phyloP scores from a whole-genome alignment of 2,888 invertebrate species.

The Argyra leucocephala region DNA sequence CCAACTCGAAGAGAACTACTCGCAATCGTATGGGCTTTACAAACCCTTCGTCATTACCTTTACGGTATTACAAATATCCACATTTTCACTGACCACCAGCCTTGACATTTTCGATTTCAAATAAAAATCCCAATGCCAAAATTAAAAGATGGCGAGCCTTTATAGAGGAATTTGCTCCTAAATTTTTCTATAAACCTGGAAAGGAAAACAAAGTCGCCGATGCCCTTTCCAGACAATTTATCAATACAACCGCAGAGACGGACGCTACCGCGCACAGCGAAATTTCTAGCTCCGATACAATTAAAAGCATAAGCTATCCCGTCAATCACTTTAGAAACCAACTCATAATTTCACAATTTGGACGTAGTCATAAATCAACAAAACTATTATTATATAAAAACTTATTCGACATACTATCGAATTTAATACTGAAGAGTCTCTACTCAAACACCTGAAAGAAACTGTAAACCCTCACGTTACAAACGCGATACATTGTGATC shows the following conservation, averaged over 20 bases:
- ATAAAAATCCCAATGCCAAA: not conserved
- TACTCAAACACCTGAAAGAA: slow-evolving; percentile 9
- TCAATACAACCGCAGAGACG: too few species aligned
- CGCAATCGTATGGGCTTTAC: slow-evolving; percentile 33
- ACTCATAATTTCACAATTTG: slow-evolving; percentile 12
- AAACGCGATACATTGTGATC: slow-evolving; percentile 16
- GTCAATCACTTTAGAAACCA: slow-evolving; percentile 19
- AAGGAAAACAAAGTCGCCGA: too few species aligned
- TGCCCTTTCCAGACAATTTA: too few species aligned
- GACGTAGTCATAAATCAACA: not conserved
- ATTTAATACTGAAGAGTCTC: slow-evolving; percentile 3
- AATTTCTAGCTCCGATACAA: not conserved
- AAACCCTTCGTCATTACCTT: slow-evolving; percentile 35
- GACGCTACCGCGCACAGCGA: too few species aligned
- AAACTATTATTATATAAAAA: slow-evolving; percentile 15
- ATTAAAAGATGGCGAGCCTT: not conserved
- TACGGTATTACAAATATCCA: slow-evolving; percentile 29
- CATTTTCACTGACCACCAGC: slow-evolving; percentile 24
- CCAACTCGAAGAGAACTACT: slow-evolving; percentile 24
- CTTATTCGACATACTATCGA: slow-evolving; percentile 12
- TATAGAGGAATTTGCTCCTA: not conserved
- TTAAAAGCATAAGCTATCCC: slow-evolving; percentile 16
- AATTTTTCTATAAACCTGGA: not conserved
- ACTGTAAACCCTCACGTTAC: slow-evolving; percentile 11
- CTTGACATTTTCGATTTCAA: slow-evolving; percentile 16